Percentiles rank a stretch among this genome's conserved stretches.
phyloP scores from a whole-genome alignment of 1,140 invertebrate species.

The Araneus ventricosus region DNA sequence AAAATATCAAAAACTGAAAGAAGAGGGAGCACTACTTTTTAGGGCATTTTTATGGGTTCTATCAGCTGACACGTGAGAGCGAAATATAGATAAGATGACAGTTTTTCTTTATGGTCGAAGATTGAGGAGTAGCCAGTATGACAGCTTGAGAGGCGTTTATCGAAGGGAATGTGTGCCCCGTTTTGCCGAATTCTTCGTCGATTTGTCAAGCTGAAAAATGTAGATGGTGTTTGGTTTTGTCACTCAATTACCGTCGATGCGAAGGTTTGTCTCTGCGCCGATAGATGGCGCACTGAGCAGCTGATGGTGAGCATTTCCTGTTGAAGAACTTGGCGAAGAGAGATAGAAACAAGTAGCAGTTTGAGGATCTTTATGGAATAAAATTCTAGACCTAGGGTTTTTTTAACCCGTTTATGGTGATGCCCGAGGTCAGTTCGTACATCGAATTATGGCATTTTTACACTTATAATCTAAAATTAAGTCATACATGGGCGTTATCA shows the following conservation, averaged over 20 bases:
- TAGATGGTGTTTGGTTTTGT: slow-evolving; percentile 48
- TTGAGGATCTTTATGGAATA: too few relatives aligned
- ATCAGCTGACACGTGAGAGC: slow-evolving; percentile 41
- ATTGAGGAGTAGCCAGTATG: slow-evolving; percentile 32
- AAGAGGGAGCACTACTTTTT: neutral
- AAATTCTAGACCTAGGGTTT: too few relatives aligned
- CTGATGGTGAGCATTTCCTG: neutral
- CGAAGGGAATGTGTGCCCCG: slow-evolving; percentile 19
- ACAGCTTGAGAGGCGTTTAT: slow-evolving; percentile 63
- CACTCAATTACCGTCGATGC: slow-evolving; percentile 26
- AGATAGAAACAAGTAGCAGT: too few relatives aligned
- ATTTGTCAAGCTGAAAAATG: slow-evolving; percentile 67
- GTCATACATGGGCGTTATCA: too few relatives aligned
- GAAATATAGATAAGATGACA: slow-evolving; percentile 64
- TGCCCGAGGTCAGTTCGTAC: too few relatives aligned
- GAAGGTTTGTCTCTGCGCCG: neutral
- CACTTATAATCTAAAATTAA: too few relatives aligned
- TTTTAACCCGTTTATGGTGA: too few relatives aligned
- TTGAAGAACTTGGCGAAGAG: neutral
- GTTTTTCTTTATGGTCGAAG: slow-evolving; percentile 34
- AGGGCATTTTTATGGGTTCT: slow-evolving; percentile 45
- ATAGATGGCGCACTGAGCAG: neutral
- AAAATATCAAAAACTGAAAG: neutral
- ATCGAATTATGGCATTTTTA: too few relatives aligned
- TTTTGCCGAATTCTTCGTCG: slow-evolving; percentile 13